These are phyloP conservation scores for Microtus oregoni DNA, from an alignment of 2,113 vertebrate species.

Conservation along the genomic window DNA sequence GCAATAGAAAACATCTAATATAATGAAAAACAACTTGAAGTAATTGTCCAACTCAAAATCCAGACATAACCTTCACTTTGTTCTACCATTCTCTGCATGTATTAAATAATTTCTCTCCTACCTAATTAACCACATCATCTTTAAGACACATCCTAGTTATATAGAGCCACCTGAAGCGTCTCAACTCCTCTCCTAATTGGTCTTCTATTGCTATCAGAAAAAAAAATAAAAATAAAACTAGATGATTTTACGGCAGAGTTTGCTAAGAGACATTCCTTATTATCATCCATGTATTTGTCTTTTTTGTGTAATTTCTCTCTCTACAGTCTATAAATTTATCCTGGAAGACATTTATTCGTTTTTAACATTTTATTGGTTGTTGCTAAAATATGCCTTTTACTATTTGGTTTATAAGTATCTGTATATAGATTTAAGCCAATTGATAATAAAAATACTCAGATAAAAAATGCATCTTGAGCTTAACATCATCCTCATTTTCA, in stretches of 20 bases:
- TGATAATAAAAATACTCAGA: not conserved
- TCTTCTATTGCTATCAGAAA: too few species aligned
- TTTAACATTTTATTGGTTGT: not conserved
- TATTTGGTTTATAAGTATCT: not conserved
- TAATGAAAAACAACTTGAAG: too few species aligned
- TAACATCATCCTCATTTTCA: constrained; percentile 48
- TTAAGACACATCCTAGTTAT: too few species aligned
- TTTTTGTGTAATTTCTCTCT: constrained; percentile 58
- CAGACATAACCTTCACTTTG: too few species aligned
- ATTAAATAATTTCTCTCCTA: too few species aligned
- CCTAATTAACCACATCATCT: too few species aligned
- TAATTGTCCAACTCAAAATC: too few species aligned
- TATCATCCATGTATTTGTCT: constrained; percentile 35
- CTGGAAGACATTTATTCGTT: not conserved
- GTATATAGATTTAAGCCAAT: not conserved
- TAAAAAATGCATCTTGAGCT: constrained; percentile 29
- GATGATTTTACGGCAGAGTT: constrained; percentile 48
- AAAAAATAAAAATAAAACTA: too few species aligned
- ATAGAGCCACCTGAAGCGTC: too few species aligned
- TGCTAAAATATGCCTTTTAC: constrained; percentile 28
- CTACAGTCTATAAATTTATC: constrained; percentile 49
- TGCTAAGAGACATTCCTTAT: not conserved
- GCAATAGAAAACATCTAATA: too few species aligned
- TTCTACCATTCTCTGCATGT: too few species aligned
- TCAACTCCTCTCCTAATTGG: too few species aligned